Conservation (phyloP, 2,113 vertebrate species). For the Heterotis niloticus region DNA sequence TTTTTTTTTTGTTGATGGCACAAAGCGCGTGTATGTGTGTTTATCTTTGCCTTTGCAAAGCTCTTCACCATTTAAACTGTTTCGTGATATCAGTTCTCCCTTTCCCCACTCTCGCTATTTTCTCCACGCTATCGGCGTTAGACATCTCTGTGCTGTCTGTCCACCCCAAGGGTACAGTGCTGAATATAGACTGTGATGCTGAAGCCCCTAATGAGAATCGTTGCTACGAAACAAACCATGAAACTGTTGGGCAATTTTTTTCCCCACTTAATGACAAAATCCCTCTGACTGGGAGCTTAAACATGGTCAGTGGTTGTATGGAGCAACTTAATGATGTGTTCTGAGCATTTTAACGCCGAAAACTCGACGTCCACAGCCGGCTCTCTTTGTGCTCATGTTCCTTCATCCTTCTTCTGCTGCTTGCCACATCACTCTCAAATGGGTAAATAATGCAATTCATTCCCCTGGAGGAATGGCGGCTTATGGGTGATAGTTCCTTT, state of each 20-base stretch:
- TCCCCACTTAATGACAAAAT: slow-evolving; percentile 28
- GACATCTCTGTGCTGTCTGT: slow-evolving; percentile 39
- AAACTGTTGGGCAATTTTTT: slow-evolving; percentile 50
- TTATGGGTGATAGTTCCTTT: not conserved
- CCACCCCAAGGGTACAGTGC: slow-evolving; percentile 41
- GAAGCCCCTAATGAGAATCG: slow-evolving; percentile 43
- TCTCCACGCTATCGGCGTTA: slow-evolving; percentile 31
- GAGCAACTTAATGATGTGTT: not conserved
- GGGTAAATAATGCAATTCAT: too few relatives aligned
- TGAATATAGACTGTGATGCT: slow-evolving; percentile 45
- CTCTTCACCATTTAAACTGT: slow-evolving; percentile 23
- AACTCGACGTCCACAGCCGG: too few relatives aligned
- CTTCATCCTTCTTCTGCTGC: not conserved
- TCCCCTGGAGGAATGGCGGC: not conserved
- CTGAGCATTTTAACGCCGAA: too few relatives aligned
- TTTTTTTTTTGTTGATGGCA: slow-evolving; percentile 10
- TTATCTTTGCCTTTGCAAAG: slow-evolving; percentile 25
- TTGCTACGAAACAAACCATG: slow-evolving; percentile 51
- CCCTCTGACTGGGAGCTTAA: slow-evolving; percentile 14
- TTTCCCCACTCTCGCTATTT: slow-evolving; percentile 22
- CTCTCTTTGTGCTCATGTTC: not conserved
- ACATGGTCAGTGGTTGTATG: slow-evolving; percentile 11
- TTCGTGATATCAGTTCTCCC: slow-evolving; percentile 3
- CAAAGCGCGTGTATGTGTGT: slow-evolving; percentile 28
- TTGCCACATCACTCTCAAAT: too few relatives aligned